Conservation (phyloP, 92 coral and sea anemone genomes). For the Porites evermanni region DNA sequence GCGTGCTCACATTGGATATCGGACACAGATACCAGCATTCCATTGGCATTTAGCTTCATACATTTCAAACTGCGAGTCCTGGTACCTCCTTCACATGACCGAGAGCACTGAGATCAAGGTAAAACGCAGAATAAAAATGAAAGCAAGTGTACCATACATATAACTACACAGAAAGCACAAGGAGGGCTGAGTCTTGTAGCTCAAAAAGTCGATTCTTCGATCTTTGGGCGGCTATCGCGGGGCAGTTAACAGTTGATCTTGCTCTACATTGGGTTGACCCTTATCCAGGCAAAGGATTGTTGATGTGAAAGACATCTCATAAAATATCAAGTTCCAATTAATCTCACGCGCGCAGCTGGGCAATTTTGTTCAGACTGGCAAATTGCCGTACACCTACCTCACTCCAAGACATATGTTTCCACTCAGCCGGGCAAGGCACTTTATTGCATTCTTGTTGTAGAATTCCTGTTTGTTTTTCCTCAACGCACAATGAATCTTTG, state of each 20-base stretch:
- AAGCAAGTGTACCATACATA: too few species aligned
- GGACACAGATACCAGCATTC: slow-evolving; percentile 64
- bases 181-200: too few species aligned
- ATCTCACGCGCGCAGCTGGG: too few species aligned
- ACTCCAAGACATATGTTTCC: slow-evolving; percentile 83
- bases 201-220: too few species aligned
- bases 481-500: slow-evolving; percentile 53
- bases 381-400: slow-evolving; percentile 47
- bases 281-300: too few species aligned
- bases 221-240: too few species aligned
- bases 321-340: too few species aligned
- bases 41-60: slow-evolving; percentile 65
- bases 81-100: slow-evolving; percentile 75
- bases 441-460: slow-evolving; percentile 79
- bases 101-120: slow-evolving; percentile 70
- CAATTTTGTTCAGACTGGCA: not conserved
- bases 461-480: slow-evolving; percentile 55
- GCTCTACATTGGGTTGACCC: too few species aligned
- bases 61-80: slow-evolving; percentile 74
- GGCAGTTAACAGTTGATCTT: too few species aligned
- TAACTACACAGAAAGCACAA: too few species aligned
- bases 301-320: too few species aligned
- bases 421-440: slow-evolving; percentile 83
- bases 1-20: slow-evolving; percentile 68
- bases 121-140: not conserved